phyloP scores from a whole-genome alignment of 2,888 invertebrate genomes.

The Cheilosia pagana region DNA sequence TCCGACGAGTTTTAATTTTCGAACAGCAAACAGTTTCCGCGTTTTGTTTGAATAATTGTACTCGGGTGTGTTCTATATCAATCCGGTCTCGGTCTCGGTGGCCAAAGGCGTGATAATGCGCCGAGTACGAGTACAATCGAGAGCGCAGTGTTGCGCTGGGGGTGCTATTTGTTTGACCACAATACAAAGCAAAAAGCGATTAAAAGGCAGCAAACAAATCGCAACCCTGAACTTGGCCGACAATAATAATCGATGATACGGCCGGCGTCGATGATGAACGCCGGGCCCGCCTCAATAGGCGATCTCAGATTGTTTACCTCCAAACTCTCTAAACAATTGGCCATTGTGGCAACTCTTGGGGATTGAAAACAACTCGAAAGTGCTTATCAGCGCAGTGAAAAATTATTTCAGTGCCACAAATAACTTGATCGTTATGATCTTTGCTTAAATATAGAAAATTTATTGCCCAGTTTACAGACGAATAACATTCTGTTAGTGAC shows the following conservation, averaged over 20 bases:
- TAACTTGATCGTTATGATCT: background rate
- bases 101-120: background rate
- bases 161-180: constrained; percentile 14
- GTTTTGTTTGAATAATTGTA: background rate
- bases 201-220: constrained; percentile 21
- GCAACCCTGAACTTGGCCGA: constrained; percentile 65
- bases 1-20: constrained; percentile 15
- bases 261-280: background rate
- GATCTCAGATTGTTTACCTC: no score
- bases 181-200: constrained; percentile 28
- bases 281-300: no score
- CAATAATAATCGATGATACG: constrained; percentile 39
- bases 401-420: background rate
- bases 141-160: background rate
- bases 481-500: background rate
- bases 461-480: background rate
- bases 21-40: background rate
- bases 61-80: background rate
- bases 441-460: background rate
- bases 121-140: constrained; percentile 15
- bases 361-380: background rate
- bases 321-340: background rate
- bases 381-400: constrained; percentile 20
- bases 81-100: background rate
- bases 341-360: no score